These are phyloP conservation scores for Megastigmus dorsalis DNA, from an alignment of 2,888 invertebrate species.

Conservation along the genomic window DNA sequence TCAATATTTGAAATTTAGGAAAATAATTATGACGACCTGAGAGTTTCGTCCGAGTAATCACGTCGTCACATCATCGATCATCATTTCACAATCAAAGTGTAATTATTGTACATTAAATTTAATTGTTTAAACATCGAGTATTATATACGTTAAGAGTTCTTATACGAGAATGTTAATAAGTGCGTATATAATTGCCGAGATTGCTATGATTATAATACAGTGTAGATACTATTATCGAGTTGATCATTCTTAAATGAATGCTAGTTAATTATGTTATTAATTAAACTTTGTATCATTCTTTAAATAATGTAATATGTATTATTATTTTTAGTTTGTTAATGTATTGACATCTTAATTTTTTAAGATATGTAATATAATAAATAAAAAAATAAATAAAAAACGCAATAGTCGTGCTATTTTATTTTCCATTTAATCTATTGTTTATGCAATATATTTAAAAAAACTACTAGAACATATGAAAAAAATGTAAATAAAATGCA, in stretches of 20 bases:
- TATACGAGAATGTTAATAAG: conserved; percentile 18
- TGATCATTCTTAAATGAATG: neutral
- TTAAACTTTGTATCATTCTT: conserved; percentile 15
- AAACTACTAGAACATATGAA: too few relatives aligned
- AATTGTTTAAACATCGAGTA: conserved; percentile 42
- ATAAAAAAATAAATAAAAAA: conserved; percentile 16
- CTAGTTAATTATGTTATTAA: conserved; percentile 23
- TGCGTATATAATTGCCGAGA: conserved; percentile 16
- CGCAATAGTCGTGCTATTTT: too few relatives aligned
- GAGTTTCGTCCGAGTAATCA: neutral
- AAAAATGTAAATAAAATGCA: too few relatives aligned
- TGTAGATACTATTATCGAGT: conserved; percentile 40
- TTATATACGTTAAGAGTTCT: conserved; percentile 29
- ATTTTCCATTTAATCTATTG: too few relatives aligned
- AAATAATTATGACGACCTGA: neutral
- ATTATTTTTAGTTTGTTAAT: conserved; percentile 27
- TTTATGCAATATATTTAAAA: too few relatives aligned
- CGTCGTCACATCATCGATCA: neutral
- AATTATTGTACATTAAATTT: conserved; percentile 54
- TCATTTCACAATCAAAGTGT: conserved; percentile 45
- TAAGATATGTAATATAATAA: conserved; percentile 34
- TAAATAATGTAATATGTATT: conserved; percentile 32
- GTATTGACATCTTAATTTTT: conserved; percentile 31
- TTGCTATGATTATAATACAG: conserved; percentile 24
- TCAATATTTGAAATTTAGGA: conserved; percentile 34